Conservation (phyloP, 2,888 invertebrate genomes). For the Theretra japonica region DNA sequence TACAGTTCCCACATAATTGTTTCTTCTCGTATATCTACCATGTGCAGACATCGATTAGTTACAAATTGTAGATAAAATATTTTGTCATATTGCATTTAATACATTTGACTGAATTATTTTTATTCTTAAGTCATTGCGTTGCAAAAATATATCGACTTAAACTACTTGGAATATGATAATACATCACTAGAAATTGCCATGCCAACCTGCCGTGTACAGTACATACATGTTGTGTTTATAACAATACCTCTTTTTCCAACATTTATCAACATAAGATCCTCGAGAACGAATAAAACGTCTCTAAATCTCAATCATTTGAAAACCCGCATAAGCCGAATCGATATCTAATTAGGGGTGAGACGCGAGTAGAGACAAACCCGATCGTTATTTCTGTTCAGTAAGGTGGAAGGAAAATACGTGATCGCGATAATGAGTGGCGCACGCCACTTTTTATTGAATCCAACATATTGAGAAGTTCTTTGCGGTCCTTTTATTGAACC, state of each 20-base stretch:
- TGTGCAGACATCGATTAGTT: no score
- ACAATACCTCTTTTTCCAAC: not conserved
- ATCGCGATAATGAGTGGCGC: conserved; percentile 47
- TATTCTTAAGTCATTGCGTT: no score
- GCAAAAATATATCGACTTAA: no score
- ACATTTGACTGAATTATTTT: no score
- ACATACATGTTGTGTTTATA: not conserved
- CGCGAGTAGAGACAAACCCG: conserved; percentile 39
- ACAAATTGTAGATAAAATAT: no score
- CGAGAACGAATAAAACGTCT: conserved; percentile 32
- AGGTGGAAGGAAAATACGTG: conserved; percentile 49
- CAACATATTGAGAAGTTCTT: conserved; percentile 30
- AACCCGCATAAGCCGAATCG: conserved; percentile 44
- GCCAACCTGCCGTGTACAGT: no score
- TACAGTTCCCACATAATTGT: no score
- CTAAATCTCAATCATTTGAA: conserved; percentile 38
- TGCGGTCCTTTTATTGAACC: conserved; percentile 5
- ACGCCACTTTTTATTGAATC: conserved; percentile 32
- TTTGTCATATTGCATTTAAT: no score
- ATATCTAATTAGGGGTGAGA: conserved; percentile 46
- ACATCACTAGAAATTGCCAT: no score
- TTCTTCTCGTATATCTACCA: no score
- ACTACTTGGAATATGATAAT: no score
- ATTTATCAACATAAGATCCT: conserved; percentile 31
- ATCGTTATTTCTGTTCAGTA: conserved; percentile 63